Conservation (phyloP, 37 sponge, comb jelly and placozoan genomes). For the Beroe ovata region DNA sequence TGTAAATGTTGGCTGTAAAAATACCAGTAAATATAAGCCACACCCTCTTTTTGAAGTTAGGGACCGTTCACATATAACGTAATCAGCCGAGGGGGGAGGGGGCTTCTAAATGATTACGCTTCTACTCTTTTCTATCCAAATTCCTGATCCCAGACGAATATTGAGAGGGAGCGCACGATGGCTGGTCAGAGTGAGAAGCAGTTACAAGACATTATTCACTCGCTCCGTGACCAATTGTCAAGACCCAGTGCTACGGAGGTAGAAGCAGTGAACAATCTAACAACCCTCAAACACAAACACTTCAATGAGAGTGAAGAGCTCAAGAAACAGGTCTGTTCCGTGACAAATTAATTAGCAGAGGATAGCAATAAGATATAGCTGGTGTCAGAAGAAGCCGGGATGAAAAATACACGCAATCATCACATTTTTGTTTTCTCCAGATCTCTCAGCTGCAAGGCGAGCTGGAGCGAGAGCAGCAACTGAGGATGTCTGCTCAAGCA, state of each 20-base stretch:
- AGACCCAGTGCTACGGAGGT: slow-evolving; percentile 18
- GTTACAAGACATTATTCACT: slow-evolving; percentile 12
- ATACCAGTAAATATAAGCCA: too few species aligned
- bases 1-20: too few species aligned
- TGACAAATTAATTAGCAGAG: too few species aligned
- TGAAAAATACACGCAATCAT: too few species aligned
- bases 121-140: too few species aligned
- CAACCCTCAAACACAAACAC: slow-evolving; percentile 18
- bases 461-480: slow-evolving; percentile 48
- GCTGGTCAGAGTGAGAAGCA: slow-evolving; percentile 1
- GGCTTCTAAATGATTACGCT: too few species aligned
- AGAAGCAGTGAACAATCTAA: slow-evolving; percentile 29
- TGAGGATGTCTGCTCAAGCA: slow-evolving; percentile 9
- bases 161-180: slow-evolving; percentile 10
- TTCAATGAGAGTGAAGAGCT: background rate
- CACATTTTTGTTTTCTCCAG: background rate
- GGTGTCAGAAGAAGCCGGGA: too few species aligned
- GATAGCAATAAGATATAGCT: too few species aligned
- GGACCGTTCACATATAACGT: too few species aligned
- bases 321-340: slow-evolving; percentile 46
- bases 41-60: too few species aligned
- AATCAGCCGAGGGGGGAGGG: too few species aligned
- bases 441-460: background rate
- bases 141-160: slow-evolving; percentile 9
- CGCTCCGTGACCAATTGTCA: slow-evolving; percentile 34